Conservation (phyloP, 2,113 vertebrate species). For the Platanista minor region DNA sequence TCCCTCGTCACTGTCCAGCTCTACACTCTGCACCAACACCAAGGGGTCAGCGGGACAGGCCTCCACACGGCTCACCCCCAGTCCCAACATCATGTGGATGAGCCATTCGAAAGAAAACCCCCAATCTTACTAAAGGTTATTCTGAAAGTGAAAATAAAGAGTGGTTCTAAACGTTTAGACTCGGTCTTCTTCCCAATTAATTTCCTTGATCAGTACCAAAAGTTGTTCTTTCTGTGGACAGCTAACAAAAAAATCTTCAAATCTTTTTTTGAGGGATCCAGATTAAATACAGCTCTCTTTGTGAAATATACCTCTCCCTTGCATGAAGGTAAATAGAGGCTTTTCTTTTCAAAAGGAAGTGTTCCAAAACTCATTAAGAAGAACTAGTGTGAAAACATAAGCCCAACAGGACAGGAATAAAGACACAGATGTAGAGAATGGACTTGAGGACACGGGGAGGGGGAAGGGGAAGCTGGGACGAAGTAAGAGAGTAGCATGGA, state of each 20-base stretch:
- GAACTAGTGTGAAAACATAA: background rate
- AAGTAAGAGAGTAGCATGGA: too few species aligned
- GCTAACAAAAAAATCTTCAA: background rate
- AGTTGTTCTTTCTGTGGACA: background rate
- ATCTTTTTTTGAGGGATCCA: background rate
- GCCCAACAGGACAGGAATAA: background rate
- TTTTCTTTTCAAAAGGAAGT: slow-evolving; percentile 14
- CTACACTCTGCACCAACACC: slow-evolving; percentile 84
- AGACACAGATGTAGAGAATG: too few species aligned
- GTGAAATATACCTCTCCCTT: background rate
- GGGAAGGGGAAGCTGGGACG: too few species aligned
- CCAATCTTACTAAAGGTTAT: background rate
- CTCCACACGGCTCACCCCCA: background rate
- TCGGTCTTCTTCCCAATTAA: background rate
- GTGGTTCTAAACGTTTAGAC: background rate
- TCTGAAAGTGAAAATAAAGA: background rate
- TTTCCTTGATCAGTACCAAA: background rate
- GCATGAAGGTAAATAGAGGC: background rate
- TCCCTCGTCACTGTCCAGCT: slow-evolving; percentile 90
- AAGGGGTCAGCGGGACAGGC: background rate
- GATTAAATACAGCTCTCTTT: background rate
- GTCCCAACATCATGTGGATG: background rate
- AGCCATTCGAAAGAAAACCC: background rate
- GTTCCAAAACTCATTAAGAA: background rate
- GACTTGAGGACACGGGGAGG: too few species aligned